These are phyloP conservation scores for Nephrotoma appendiculata DNA, from an alignment of 2,888 invertebrate genomes.

Conservation along the genomic window DNA sequence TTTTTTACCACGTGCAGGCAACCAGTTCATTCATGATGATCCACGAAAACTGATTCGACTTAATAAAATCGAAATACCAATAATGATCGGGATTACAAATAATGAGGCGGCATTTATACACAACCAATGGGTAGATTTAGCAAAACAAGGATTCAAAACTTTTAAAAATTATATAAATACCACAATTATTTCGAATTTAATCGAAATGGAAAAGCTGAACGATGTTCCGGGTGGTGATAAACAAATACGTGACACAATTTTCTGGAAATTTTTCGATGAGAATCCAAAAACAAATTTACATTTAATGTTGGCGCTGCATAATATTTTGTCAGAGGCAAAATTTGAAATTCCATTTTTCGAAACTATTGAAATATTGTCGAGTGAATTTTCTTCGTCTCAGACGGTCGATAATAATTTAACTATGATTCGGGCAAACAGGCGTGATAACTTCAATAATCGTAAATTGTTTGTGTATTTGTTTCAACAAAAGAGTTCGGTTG, in stretches of 20 bases:
- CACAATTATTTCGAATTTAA: slow-evolving; percentile 41
- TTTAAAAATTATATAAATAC: slow-evolving; percentile 42
- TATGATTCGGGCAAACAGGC: not conserved
- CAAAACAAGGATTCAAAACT: slow-evolving; percentile 37
- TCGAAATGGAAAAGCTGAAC: slow-evolving; percentile 32
- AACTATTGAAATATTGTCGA: slow-evolving; percentile 21
- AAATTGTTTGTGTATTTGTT: slow-evolving; percentile 26
- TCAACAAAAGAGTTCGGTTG: slow-evolving; percentile 29
- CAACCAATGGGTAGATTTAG: slow-evolving; percentile 44
- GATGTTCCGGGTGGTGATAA: slow-evolving; percentile 9
- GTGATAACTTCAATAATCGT: not conserved
- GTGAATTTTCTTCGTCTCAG: not conserved
- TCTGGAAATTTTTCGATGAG: slow-evolving; percentile 28
- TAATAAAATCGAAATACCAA: slow-evolving; percentile 41
- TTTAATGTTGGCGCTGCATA: slow-evolving; percentile 25
- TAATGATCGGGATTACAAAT: slow-evolving; percentile 52
- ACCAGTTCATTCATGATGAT: slow-evolving; percentile 44
- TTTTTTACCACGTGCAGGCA: slow-evolving; percentile 39
- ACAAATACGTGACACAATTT: slow-evolving; percentile 22
- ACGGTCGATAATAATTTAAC: not conserved
- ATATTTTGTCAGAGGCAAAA: slow-evolving; percentile 26
- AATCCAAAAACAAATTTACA: slow-evolving; percentile 16
- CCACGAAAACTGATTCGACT: slow-evolving; percentile 38
- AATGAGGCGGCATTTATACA: slow-evolving; percentile 47
- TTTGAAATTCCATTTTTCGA: slow-evolving; percentile 28